phyloP scores from a whole-genome alignment of 2,888 invertebrate genomes.

The Drosophila peninsularis region DNA sequence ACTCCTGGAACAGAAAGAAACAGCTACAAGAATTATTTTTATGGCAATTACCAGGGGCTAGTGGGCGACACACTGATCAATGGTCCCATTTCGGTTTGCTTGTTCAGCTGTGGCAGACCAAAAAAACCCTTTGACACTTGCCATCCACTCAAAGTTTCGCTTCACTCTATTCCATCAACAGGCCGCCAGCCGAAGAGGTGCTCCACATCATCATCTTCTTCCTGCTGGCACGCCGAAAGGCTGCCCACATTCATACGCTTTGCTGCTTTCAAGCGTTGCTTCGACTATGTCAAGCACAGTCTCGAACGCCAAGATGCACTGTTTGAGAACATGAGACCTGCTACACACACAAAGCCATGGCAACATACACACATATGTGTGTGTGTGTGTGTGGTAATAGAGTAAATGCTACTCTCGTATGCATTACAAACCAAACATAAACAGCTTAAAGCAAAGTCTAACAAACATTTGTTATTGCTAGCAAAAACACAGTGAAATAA shows the following conservation, averaged over 20 bases:
- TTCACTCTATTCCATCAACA: conserved; percentile 34
- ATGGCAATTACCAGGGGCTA: conserved; percentile 35
- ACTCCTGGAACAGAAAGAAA: conserved; percentile 2
- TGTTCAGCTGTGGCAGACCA: conserved; percentile 40
- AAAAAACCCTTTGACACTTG: conserved; percentile 67
- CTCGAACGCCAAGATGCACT: conserved; percentile 25
- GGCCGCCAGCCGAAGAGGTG: conserved; percentile 35
- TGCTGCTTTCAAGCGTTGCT: conserved; percentile 43
- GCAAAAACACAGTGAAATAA: conserved; percentile 10
- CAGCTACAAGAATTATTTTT: conserved; percentile 17
- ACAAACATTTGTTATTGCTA: conserved; percentile 21
- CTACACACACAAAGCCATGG: conserved; percentile 9
- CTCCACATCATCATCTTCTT: conserved; percentile 41
- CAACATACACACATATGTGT: not conserved
- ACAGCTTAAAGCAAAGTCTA: conserved; percentile 61
- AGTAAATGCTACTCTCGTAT: conserved; percentile 44
- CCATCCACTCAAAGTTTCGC: conserved; percentile 29
- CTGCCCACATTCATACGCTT: conserved; percentile 49
- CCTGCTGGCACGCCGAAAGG: conserved; percentile 21
- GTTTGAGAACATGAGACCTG: conserved; percentile 10
- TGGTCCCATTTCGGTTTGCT: conserved; percentile 44
- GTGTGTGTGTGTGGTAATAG: conserved; percentile 29
- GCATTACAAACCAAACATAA: conserved; percentile 65
- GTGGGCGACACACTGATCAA: conserved; percentile 32
- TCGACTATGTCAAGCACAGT: conserved; percentile 30